A percentile compares a stretch with the other conserved stretches of the same genome.
Evolutionary conservation across 1,140 invertebrate genomes (phyloP).

Genomic region (Andrena cerasifolii): DNA sequence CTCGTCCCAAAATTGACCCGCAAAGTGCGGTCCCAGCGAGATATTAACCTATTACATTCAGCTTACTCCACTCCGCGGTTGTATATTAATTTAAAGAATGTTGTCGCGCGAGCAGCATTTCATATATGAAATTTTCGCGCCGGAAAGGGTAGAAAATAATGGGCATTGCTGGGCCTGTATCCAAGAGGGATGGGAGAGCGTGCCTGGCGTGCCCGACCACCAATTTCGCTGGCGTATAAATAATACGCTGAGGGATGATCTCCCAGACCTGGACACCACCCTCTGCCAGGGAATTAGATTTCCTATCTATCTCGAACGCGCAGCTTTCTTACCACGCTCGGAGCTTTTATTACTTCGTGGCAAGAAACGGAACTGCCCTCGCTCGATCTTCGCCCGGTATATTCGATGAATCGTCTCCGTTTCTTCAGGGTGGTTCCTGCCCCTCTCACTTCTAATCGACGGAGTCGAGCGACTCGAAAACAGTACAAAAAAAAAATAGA

Average conservation of each 20-base stretch:
- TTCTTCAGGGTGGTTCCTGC: too few species aligned
- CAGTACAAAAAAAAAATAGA: too few species aligned
- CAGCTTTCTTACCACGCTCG: conserved; percentile 23
- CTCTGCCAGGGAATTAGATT: conserved; percentile 78
- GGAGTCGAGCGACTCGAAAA: too few species aligned
- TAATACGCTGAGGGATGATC: conserved; percentile 77
- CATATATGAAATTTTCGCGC: conserved; percentile 71
- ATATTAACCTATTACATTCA: conserved; percentile 26
- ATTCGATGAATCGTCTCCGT: too few species aligned
- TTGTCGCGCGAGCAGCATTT: conserved; percentile 10
- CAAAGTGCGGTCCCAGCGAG: background rate
- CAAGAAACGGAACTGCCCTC: conserved; percentile 43
- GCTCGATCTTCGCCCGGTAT: conserved; percentile 1
- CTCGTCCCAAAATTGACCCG: background rate
- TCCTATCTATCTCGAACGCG: conserved; percentile 73
- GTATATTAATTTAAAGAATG: conserved; percentile 48
- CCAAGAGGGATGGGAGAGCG: conserved; percentile 65
- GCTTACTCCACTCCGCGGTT: background rate
- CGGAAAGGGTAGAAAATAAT: conserved; percentile 67
- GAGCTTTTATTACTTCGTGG: conserved; percentile 50
- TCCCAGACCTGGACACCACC: conserved; percentile 66
- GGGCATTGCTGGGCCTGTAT: conserved; percentile 56
- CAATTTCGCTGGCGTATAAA: conserved; percentile 79
- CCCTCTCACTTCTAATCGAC: too few species aligned
- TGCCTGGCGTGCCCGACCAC: conserved; percentile 78